Percentiles rank a stretch among this genome's conserved stretches.
These are phyloP conservation scores for Mirounga angustirostris DNA, from an alignment of 2,113 vertebrate genomes.

Conservation along the genomic window DNA sequence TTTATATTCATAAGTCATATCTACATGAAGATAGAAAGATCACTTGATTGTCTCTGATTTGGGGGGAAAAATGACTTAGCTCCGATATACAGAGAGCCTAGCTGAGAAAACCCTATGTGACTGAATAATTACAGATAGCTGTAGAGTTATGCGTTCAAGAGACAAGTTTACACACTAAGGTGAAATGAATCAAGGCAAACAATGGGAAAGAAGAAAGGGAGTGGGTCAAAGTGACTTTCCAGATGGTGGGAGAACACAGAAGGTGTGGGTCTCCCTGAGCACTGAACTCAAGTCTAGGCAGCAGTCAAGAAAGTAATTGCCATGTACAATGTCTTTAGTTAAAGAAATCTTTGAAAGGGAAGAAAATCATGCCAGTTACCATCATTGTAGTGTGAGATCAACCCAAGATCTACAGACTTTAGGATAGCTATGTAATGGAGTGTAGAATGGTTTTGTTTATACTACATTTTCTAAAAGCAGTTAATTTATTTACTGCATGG, in stretches of 20 bases:
- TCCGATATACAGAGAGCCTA: background rate
- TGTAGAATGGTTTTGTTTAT: background rate
- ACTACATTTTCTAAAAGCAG: background rate
- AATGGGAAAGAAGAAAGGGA: background rate
- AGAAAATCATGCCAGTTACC: background rate
- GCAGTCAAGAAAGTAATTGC: background rate
- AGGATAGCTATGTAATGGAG: accelerated
- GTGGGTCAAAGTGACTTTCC: background rate
- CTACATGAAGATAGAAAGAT: background rate
- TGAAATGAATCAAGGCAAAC: background rate
- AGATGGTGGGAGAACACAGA: background rate
- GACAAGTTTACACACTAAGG: accelerated
- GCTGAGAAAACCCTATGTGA: background rate
- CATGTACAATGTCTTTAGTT: background rate
- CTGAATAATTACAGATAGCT: background rate
- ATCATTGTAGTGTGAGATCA: background rate
- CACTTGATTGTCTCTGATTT: background rate
- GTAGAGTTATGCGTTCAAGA: background rate
- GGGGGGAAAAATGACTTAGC: background rate
- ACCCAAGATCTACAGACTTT: background rate
- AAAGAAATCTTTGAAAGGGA: background rate
- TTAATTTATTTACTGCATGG: constrained; percentile 1
- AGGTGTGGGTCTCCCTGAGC: background rate
- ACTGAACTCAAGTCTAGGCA: background rate
- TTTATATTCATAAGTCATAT: background rate